Percentiles rank a stretch among this genome's conserved stretches.
Conservation (phyloP, 1,140 invertebrate species). For the Heterodera carotae region DNA sequence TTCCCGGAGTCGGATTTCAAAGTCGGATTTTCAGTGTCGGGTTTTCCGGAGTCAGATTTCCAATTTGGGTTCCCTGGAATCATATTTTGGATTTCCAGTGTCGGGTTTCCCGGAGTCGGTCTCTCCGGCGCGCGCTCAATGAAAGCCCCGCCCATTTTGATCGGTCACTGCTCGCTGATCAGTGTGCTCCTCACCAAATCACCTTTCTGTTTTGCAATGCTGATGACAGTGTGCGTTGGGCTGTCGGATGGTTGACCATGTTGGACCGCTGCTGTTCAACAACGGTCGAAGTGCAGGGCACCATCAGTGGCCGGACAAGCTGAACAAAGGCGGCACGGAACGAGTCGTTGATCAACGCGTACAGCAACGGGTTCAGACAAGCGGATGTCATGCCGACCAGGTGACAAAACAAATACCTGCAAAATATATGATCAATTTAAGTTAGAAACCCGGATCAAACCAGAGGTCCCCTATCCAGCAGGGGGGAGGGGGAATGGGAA, state of each 20-base stretch:
- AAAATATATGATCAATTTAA: too few species aligned
- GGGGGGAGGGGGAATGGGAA: constrained; percentile 9
- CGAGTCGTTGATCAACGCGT: constrained; percentile 58
- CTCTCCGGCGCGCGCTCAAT: too few species aligned
- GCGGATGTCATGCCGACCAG: constrained; percentile 62
- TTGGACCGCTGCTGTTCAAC: constrained; percentile 19
- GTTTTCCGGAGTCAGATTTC: too few species aligned
- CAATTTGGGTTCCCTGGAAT: too few species aligned
- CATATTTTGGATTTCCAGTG: too few species aligned
- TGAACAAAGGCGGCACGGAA: constrained; percentile 51
- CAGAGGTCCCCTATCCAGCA: too few species aligned
- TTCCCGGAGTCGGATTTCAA: too few species aligned
- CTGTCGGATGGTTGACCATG: constrained; percentile 10
- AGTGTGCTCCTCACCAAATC: too few species aligned
- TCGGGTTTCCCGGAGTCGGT: too few species aligned
- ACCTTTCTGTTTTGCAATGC: constrained; percentile 27
- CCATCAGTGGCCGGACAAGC: constrained; percentile 53
- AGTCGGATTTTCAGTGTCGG: too few species aligned
- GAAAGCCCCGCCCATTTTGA: background rate
- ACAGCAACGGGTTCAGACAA: constrained; percentile 62
- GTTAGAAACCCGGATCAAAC: too few species aligned
- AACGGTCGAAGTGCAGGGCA: constrained; percentile 53
- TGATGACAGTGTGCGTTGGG: constrained; percentile 36
- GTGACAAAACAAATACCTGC: constrained; percentile 62
- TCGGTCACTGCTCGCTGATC: too few species aligned